Evolutionary conservation across 2,888 invertebrate species (phyloP), one percentile per base, ranked within the genome.

Genomic region (Dicycla oo): DNA sequence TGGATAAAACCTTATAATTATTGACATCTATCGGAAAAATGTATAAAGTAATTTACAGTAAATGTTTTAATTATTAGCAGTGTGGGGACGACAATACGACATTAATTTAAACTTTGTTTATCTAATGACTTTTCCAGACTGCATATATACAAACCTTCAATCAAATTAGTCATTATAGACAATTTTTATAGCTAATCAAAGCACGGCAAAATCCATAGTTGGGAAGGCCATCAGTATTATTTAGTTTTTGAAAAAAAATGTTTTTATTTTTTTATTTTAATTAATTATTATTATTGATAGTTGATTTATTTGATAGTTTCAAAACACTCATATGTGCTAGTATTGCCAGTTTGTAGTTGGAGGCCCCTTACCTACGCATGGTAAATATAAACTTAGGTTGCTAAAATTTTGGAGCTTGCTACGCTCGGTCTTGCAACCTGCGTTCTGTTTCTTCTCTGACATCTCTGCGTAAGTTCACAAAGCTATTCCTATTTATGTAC

Each of bases 1-100:
- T 51, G 26, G 38, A 40, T 38, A 54, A 49, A 64, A 67, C 45
- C 62, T 62, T 62, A 40, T 57, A 78, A 73, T 79, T 79, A 73
- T 79, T 79, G 72, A 26, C 6, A 38, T 38, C 8, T 38, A 38
- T 38, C 38, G 8, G 38, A 8, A 38, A 38, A 38, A 8, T 38
- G 0, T 38, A 38, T 38, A 34, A 34, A 34, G 5, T 34, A 34
- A 34, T 34, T 6, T 4, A 34, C n/a, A 3, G 4, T 34, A 5
- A 3, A 5, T 34, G 34, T 34, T 34, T 34, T 3, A 38, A 8
- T 38, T 8, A 38, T 38, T n/a, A 13, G 13, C n/a, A 57, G 7
- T 7, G 7, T 57, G 34, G 4, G 34, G 13, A 34, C 34, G 0
- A 57, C 13, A 57, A 56, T n/a, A 20, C 20, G 20, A 34, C 20